Evolutionary conservation across 1,140 invertebrate species (phyloP).

Genomic region (Nylanderia fulva): DNA sequence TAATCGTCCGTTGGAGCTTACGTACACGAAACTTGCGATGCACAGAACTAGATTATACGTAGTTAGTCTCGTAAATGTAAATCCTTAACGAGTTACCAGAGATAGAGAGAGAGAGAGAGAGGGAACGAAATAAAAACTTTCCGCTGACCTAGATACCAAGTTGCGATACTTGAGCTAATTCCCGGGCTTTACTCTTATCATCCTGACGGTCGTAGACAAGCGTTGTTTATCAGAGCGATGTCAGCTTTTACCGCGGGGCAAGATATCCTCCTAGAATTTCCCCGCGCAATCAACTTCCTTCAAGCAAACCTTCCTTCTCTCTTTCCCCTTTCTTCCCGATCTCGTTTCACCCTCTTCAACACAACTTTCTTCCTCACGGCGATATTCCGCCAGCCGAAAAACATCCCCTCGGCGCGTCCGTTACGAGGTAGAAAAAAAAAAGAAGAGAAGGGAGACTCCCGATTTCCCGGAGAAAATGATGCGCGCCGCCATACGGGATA

Average conservation of each 20-base stretch:
- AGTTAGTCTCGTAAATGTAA: constrained; percentile 46
- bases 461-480: constrained; percentile 75
- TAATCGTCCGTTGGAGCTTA: constrained; percentile 19
- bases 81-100: constrained; percentile 55
- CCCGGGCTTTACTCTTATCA: constrained; percentile 66
- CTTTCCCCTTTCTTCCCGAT: constrained; percentile 21
- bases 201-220: constrained; percentile 67
- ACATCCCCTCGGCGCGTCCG: constrained; percentile 62
- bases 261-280: constrained; percentile 66
- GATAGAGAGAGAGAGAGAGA: too few relatives aligned
- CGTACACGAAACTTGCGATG: constrained; percentile 16
- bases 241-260: constrained; percentile 63
- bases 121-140: constrained; percentile 52
- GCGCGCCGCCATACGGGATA: constrained; percentile 72
- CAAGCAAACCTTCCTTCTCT: not conserved
- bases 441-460: constrained; percentile 26
- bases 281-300: constrained; percentile 63
- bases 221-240: constrained; percentile 72
- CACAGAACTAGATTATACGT: constrained; percentile 37
- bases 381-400: constrained; percentile 59
- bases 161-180: constrained; percentile 59
- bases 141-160: constrained; percentile 49
- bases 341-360: constrained; percentile 66
- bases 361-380: constrained; percentile 60
- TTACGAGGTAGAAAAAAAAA: constrained; percentile 52